A percentile compares a stretch with the other conserved stretches of the same genome.
These are phyloP conservation scores for Athene noctua DNA, from an alignment of 2,113 vertebrate genomes.

Conservation along the genomic window DNA sequence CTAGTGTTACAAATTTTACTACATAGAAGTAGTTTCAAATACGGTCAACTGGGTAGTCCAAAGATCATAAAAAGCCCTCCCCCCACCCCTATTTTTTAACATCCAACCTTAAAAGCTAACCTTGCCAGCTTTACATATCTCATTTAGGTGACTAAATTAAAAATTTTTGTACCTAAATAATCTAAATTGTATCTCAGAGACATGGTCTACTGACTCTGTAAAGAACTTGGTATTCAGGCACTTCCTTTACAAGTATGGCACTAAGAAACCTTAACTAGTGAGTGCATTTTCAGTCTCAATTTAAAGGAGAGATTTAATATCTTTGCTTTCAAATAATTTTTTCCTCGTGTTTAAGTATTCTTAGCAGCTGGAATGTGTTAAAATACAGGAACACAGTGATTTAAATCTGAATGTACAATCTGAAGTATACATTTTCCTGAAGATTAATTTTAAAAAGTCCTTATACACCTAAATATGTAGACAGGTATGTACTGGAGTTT, in stretches of 20 bases:
- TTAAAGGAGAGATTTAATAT: background rate
- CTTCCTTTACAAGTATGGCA: background rate
- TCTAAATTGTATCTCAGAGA: background rate
- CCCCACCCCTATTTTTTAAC: background rate
- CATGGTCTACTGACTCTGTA: background rate
- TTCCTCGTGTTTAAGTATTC: background rate
- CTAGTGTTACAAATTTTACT: background rate
- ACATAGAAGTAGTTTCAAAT: background rate
- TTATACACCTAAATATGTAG: background rate
- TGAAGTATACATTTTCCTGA: background rate
- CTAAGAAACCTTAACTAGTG: background rate
- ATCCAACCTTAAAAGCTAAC: background rate
- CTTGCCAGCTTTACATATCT: background rate
- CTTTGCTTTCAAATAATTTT: background rate
- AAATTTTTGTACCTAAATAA: background rate
- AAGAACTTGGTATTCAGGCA: background rate
- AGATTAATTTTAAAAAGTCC: background rate
- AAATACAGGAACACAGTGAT: background rate
- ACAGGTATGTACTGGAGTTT: background rate
- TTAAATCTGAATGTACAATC: background rate
- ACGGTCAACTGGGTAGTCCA: background rate
- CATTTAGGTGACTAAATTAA: background rate
- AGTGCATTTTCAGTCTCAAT: background rate
- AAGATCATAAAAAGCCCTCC: background rate
- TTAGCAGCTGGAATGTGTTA: background rate